Conservation (phyloP, 1,140 invertebrate species). For the Semibalanus balanoides region DNA sequence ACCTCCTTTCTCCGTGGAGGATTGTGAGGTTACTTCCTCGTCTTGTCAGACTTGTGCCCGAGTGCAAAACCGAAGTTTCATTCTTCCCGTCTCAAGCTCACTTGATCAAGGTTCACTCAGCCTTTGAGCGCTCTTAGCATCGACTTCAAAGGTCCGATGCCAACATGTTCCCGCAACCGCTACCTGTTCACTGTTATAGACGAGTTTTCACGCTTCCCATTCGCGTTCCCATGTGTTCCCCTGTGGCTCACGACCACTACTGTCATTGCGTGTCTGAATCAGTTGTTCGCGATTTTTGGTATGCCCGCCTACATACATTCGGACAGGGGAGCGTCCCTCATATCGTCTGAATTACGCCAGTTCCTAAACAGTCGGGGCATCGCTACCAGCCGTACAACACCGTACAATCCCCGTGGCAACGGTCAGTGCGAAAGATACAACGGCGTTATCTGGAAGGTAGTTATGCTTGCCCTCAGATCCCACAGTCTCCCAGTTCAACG, state of each 20-base stretch:
- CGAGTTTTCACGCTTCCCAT: no score
- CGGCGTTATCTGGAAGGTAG: no score
- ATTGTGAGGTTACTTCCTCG: neutral
- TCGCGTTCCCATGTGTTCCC: neutral
- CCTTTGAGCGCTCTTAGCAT: neutral
- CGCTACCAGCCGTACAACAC: constrained; percentile 4
- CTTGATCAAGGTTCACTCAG: constrained; percentile 3
- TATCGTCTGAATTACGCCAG: neutral
- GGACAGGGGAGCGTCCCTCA: no score
- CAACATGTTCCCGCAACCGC: no score
- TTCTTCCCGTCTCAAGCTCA: neutral
- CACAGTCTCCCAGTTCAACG: no score
- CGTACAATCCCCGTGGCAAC: constrained; percentile 10
- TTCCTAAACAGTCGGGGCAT: constrained; percentile 4
- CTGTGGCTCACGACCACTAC: constrained; percentile 4
- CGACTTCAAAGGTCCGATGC: no score
- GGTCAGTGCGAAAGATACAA: no score
- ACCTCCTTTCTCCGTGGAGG: constrained; percentile 10
- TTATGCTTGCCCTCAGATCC: no score
- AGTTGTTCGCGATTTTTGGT: no score
- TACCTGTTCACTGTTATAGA: constrained; percentile 9
- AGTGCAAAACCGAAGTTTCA: constrained; percentile 5
- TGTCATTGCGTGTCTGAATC: no score
- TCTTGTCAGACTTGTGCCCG: neutral
- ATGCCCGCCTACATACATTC: no score